Evolutionary conservation across 1,140 invertebrate species (phyloP).

Genomic region (Aphidius gifuensis): DNA sequence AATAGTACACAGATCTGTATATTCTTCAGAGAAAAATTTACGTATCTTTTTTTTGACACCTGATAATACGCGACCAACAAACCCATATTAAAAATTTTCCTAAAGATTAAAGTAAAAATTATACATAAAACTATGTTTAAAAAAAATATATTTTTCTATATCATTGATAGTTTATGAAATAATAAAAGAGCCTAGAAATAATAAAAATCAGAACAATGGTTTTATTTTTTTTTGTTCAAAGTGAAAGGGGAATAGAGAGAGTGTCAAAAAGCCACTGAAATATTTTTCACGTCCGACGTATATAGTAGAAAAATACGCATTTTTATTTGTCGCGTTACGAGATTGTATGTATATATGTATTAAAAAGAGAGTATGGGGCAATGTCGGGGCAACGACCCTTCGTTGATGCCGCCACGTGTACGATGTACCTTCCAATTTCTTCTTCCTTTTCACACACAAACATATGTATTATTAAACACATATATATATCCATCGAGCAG

Average conservation of each 20-base stretch:
- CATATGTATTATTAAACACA: neutral
- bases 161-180: too few species aligned
- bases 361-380: neutral
- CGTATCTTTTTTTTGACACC: too few species aligned
- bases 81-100: too few species aligned
- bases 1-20: too few species aligned
- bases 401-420: slow-evolving; percentile 12
- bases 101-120: too few species aligned
- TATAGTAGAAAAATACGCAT: too few species aligned
- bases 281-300: neutral
- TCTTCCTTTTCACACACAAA: neutral
- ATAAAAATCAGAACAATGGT: neutral
- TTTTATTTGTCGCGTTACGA: neutral
- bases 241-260: neutral
- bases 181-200: too few species aligned
- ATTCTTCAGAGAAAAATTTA: too few species aligned
- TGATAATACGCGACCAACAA: too few species aligned
- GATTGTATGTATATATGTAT: slow-evolving; percentile 6
- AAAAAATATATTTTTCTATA: too few species aligned
- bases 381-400: slow-evolving; percentile 18
- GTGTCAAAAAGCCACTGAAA: neutral
- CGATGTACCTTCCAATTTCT: neutral
- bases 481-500: too few species aligned
- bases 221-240: neutral
- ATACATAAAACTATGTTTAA: too few species aligned